phyloP scores from a whole-genome alignment of 2,113 vertebrate genomes.

The Aptenodytes patagonicus region DNA sequence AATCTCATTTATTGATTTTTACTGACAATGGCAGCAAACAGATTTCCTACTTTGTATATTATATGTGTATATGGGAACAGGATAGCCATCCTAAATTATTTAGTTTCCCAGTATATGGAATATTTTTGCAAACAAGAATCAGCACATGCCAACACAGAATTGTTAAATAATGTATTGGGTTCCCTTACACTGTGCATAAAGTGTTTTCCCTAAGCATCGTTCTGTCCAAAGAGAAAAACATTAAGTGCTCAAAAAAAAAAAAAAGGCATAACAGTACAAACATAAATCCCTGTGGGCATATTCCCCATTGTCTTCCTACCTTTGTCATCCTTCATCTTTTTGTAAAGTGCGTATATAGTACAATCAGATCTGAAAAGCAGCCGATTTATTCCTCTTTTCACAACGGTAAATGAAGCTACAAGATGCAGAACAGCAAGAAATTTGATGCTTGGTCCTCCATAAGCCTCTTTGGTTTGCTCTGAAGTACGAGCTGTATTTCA shows the following conservation, averaged over 20 bases:
- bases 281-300: neutral
- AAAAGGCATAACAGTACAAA: neutral
- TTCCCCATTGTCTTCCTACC: neutral
- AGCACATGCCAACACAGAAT: neutral
- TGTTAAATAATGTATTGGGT: conserved; percentile 44
- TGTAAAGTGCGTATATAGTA: neutral
- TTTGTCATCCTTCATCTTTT: conserved; percentile 20
- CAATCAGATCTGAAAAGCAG: conserved; percentile 8
- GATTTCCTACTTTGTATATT: neutral
- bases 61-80: neutral
- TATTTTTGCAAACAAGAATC: conserved; percentile 12
- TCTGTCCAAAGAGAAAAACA: conserved; percentile 7
- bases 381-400: conserved; percentile 18
- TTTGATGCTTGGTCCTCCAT: conserved; percentile 2
- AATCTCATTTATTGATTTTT: conserved; percentile 6
- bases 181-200: neutral
- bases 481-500: conserved; percentile 10
- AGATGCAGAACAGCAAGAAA: conserved; percentile 19
- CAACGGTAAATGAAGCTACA: neutral
- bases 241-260: neutral
- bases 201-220: neutral
- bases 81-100: conserved; percentile 18
- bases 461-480: conserved; percentile 6
- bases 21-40: neutral
- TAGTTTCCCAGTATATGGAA: neutral